A percentile compares a stretch with the other conserved stretches of the same genome.
phyloP scores from a whole-genome alignment of 2,888 invertebrate genomes.

The Acronicta psi region DNA sequence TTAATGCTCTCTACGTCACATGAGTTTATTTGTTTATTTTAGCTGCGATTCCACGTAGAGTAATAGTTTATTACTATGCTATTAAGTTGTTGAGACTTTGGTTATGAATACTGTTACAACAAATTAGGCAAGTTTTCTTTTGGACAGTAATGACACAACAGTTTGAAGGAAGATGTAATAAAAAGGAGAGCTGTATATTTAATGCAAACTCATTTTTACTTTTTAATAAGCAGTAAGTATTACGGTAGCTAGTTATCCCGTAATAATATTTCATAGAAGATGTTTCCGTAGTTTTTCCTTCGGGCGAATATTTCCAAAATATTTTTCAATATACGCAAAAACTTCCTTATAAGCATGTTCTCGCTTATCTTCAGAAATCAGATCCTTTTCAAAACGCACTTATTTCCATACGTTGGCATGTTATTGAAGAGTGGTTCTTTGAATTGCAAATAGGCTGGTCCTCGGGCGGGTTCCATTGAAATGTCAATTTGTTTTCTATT shows the following conservation, averaged over 20 bases:
- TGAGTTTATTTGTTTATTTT: slow-evolving; percentile 53
- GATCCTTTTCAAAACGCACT: slow-evolving; percentile 82
- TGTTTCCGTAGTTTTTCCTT: slow-evolving; percentile 7
- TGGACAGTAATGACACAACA: neutral
- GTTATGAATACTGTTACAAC: slow-evolving; percentile 17
- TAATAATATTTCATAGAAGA: neutral
- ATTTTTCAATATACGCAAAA: slow-evolving; percentile 9
- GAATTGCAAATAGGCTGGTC: slow-evolving; percentile 86
- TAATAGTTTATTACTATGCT: slow-evolving; percentile 37
- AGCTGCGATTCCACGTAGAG: slow-evolving; percentile 36
- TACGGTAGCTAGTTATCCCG: no score
- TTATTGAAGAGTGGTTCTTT: slow-evolving; percentile 85
- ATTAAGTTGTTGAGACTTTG: slow-evolving; percentile 18
- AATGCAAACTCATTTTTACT: no score
- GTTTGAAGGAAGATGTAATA: no score
- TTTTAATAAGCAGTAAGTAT: no score
- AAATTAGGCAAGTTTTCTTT: slow-evolving; percentile 5
- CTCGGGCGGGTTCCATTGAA: slow-evolving; percentile 82
- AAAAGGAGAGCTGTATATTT: no score
- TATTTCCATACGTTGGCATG: slow-evolving; percentile 83
- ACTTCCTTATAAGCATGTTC: slow-evolving; percentile 42
- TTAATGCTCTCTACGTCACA: slow-evolving; percentile 75
- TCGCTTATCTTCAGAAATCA: slow-evolving; percentile 76
- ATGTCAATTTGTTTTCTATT: slow-evolving; percentile 89
- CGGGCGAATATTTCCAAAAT: slow-evolving; percentile 2